Percentiles rank a stretch among this genome's conserved stretches.
Conservation (phyloP, 2,888 invertebrate species). For the Phaedon cochleariae region DNA sequence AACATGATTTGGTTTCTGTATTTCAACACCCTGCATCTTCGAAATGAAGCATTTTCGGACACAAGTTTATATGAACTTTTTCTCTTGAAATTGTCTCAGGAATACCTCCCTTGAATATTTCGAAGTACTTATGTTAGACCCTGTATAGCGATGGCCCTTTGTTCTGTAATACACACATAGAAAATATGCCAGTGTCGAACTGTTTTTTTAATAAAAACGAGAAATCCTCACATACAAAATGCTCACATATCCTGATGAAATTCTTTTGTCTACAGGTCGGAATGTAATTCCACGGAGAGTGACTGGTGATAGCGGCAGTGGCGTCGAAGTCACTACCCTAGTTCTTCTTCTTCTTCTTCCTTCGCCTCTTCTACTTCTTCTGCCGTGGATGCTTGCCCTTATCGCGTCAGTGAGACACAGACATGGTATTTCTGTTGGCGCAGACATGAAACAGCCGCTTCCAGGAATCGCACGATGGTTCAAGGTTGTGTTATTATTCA, state of each 20-base stretch:
- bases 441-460: conserved; percentile 58
- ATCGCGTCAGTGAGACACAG: conserved; percentile 53
- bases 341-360: neutral
- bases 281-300: conserved; percentile 45
- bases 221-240: conserved; percentile 27
- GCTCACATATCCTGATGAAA: conserved; percentile 37
- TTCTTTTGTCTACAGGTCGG: conserved; percentile 45
- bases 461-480: conserved; percentile 57
- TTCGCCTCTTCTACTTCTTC: conserved; percentile 19
- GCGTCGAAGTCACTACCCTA: neutral
- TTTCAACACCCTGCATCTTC: no score
- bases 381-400: conserved; percentile 50
- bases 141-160: no score
- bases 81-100: no score
- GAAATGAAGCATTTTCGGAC: no score
- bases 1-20: no score
- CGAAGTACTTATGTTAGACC: no score
- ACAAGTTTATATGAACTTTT: no score
- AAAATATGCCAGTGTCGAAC: no score
- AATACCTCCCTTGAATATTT: no score
- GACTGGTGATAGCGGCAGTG: conserved; percentile 38
- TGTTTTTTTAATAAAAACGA: no score
- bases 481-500: conserved; percentile 53
- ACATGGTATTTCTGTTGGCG: conserved; percentile 58
- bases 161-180: no score